These are phyloP conservation scores for Macrocentrus cingulum DNA, from an alignment of 1,140 invertebrate species.

Conservation along the genomic window DNA sequence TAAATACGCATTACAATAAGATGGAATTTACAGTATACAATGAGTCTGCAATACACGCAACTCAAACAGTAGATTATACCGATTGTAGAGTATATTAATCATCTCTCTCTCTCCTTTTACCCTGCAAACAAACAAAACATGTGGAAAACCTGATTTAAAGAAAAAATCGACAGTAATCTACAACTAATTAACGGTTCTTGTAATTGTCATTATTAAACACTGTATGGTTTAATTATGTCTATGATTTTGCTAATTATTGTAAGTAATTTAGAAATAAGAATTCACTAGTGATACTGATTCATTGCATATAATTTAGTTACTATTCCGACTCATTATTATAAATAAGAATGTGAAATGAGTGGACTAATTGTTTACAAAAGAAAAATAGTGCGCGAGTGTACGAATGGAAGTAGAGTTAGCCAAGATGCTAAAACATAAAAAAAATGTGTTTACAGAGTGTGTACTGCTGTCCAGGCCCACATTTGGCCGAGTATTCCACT, in stretches of 20 bases:
- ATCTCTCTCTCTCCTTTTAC: no score
- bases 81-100: background rate
- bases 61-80: background rate
- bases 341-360: constrained; percentile 22
- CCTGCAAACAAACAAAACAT: background rate
- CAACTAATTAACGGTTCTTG: constrained; percentile 18
- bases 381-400: constrained; percentile 15
- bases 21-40: constrained; percentile 22
- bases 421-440: constrained; percentile 1
- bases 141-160: background rate
- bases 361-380: constrained; percentile 24
- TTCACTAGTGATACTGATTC: constrained; percentile 41
- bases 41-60: constrained; percentile 5
- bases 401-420: background rate
- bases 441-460: constrained; percentile 23
- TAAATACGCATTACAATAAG: constrained; percentile 22
- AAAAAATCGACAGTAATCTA: constrained; percentile 13
- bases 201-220: constrained; percentile 23
- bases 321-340: constrained; percentile 24
- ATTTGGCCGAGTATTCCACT: background rate
- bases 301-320: constrained; percentile 25
- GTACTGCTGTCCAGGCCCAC: constrained; percentile 3
- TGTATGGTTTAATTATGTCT: constrained; percentile 25
- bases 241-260: constrained; percentile 28
- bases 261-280: constrained; percentile 34